These are phyloP conservation scores for Troilus luridus DNA, from an alignment of 2,888 invertebrate species.

Conservation along the genomic window DNA sequence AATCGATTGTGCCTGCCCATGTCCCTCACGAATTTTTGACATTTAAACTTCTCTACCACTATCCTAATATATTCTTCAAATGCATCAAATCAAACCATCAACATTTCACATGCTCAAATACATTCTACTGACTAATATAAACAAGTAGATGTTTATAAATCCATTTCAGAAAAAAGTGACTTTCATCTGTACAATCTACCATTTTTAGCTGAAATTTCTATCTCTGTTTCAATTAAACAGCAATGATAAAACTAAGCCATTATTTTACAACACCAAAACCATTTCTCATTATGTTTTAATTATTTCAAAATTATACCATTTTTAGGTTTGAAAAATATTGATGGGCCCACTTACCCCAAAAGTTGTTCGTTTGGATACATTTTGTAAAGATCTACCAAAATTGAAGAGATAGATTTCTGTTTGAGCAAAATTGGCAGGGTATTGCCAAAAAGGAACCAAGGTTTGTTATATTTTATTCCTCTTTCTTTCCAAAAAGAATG, in stretches of 20 bases:
- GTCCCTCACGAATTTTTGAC: no score
- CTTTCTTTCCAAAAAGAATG: conserved; percentile 8
- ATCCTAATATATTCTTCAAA: no score
- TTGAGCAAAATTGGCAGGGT: not conserved
- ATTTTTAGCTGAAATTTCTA: not conserved
- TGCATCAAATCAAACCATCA: no score
- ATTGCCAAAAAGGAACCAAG: not conserved
- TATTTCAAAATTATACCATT: not conserved
- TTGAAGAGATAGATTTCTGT: not conserved
- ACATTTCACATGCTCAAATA: no score
- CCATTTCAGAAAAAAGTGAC: no score
- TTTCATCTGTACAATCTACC: no score
- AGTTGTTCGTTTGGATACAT: conserved; percentile 37
- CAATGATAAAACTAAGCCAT: not conserved
- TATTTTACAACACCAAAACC: no score
- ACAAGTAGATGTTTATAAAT: no score
- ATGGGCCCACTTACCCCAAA: not conserved
- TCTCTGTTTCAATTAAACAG: not conserved
- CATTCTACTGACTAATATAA: no score
- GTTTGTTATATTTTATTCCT: not conserved
- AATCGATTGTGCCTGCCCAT: no score
- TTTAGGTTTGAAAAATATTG: not conserved
- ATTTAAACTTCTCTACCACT: no score
- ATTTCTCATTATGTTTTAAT: no score
- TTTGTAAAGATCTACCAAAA: not conserved